A percentile compares a stretch with the other conserved stretches of the same genome.
Evolutionary conservation across 2,113 vertebrate species (phyloP).

Genomic region (Syrrhaptes paradoxus): DNA sequence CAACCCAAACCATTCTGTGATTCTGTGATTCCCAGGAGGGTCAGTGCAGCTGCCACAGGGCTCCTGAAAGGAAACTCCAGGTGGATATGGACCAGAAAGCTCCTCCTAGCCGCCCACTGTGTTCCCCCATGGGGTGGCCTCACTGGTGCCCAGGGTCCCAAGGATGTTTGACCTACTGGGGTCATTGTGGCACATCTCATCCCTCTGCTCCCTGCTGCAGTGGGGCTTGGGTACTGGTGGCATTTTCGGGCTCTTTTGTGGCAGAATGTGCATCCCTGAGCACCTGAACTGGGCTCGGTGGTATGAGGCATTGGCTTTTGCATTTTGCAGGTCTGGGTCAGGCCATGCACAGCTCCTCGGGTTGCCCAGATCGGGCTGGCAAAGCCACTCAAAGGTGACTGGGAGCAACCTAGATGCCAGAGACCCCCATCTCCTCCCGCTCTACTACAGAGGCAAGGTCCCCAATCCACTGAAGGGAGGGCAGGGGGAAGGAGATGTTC

Average conservation of each 20-base stretch:
- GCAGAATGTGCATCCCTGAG: not conserved
- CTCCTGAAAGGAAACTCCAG: not conserved
- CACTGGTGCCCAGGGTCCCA: not conserved
- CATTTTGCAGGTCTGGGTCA: not conserved
- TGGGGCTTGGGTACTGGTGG: not conserved
- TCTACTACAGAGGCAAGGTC: not conserved
- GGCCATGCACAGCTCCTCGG: not conserved
- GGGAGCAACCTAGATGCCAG: not conserved
- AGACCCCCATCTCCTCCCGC: not conserved
- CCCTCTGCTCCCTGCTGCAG: not conserved
- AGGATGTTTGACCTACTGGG: not conserved
- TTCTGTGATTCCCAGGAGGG: not conserved
- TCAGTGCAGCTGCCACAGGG: not conserved
- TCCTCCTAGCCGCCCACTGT: not conserved
- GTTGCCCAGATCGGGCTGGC: not conserved
- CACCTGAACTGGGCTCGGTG: not conserved
- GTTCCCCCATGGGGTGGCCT: not conserved
- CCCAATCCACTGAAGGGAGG: not conserved
- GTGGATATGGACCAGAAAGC: not conserved
- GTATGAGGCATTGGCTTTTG: not conserved
- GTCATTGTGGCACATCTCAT: accelerated
- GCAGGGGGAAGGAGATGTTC: not conserved
- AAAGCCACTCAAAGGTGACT: not conserved
- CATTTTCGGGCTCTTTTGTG: not conserved
- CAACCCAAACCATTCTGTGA: too few species aligned